A percentile compares a stretch with the other conserved stretches of the same genome.
Conservation (phyloP, 2,888 invertebrate species). For the Chrysolina oricalcia region DNA sequence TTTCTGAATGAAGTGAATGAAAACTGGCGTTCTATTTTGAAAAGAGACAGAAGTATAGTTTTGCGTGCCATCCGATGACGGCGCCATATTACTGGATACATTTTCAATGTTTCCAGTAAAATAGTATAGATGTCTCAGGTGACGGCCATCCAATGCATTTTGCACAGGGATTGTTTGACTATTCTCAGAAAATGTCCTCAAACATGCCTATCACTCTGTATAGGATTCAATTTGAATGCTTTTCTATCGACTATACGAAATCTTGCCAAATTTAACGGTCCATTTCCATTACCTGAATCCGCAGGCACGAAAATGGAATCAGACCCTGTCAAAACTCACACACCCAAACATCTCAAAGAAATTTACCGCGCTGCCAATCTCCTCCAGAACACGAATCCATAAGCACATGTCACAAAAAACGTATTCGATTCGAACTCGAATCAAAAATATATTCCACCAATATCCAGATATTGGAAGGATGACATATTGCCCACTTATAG, state of each 20-base stretch:
- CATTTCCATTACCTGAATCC: background rate
- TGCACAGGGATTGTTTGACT: too few species aligned
- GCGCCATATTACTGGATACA: too few species aligned
- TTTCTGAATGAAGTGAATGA: too few species aligned
- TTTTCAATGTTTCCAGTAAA: too few species aligned
- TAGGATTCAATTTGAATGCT: background rate
- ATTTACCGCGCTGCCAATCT: conserved; percentile 8
- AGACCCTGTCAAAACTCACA: background rate
- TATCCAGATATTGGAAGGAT: conserved; percentile 38
- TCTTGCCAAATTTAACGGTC: background rate
- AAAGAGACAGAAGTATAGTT: too few species aligned
- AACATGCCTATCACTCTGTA: too few species aligned
- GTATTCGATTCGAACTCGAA: conserved; percentile 14
- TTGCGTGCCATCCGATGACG: too few species aligned
- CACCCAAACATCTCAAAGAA: background rate
- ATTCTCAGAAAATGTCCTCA: too few species aligned
- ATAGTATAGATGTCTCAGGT: too few species aligned
- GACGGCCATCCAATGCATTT: too few species aligned
- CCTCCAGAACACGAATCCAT: conserved; percentile 1
- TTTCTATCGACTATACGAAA: background rate
- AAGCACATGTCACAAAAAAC: conserved; percentile 18
- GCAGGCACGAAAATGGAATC: background rate
- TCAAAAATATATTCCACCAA: conserved; percentile 22
- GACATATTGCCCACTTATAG: conserved; percentile 42
- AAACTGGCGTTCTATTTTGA: too few species aligned